Evolutionary conservation across 2,113 vertebrate genomes (phyloP).

Genomic region (Tachysurus fulvidraco): DNA sequence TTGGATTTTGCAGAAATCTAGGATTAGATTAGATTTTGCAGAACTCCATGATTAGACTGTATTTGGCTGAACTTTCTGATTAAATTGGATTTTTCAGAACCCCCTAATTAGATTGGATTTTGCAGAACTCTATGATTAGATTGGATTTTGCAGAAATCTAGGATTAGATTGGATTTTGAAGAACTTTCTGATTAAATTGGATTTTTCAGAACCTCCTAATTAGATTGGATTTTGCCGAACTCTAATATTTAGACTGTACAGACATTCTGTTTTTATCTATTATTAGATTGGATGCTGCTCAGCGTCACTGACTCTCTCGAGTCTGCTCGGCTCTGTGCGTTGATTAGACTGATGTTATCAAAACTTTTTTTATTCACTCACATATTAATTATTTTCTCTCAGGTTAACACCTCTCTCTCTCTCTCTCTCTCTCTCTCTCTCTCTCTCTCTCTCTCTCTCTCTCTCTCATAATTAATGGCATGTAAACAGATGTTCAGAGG

Average conservation of each 20-base stretch:
- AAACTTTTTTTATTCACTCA: background rate
- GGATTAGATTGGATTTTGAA: background rate
- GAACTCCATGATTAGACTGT: background rate
- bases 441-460: constrained; percentile 20
- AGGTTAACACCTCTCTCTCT: background rate
- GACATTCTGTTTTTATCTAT: background rate
- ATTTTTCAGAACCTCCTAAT: background rate
- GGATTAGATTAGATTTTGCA: background rate
- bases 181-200: background rate
- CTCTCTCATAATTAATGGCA: constrained; percentile 63
- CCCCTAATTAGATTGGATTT: background rate
- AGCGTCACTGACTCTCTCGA: background rate
- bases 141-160: background rate
- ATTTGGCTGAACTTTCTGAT: background rate
- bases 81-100: background rate
- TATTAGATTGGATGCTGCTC: background rate
- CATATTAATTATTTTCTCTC: constrained; percentile 25
- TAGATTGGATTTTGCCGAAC: background rate
- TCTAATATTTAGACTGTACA: too few relatives aligned
- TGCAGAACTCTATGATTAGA: background rate
- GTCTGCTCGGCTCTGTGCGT: background rate
- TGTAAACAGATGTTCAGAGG: constrained; percentile 71
- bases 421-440: background rate
- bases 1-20: background rate
- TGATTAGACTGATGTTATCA: background rate